A percentile compares a stretch with the other conserved stretches of the same genome.
Evolutionary conservation across 2,797 vertebrate genomes (phyloP).

Genomic region (Discoglossus pictus): DNA sequence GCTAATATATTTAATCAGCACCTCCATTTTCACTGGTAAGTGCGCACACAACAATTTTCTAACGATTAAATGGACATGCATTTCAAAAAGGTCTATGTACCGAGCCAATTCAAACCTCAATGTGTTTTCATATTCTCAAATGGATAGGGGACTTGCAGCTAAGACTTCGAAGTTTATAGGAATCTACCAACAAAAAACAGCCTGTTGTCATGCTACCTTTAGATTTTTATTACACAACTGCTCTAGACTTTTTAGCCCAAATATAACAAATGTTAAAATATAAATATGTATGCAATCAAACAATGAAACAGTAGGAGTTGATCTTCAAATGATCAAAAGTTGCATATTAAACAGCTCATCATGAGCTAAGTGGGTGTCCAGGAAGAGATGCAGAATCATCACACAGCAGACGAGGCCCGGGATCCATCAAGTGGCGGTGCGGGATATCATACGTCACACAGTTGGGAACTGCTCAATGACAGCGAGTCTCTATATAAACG

Average conservation of each 20-base stretch:
- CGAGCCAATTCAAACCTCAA: slow-evolving; percentile 7
- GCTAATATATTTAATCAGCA: slow-evolving; percentile 48
- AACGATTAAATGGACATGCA: slow-evolving; percentile 19
- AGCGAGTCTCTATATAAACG: too few species aligned
- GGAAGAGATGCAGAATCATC: too few species aligned
- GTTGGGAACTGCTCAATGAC: too few species aligned
- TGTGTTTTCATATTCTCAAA: slow-evolving; percentile 19
- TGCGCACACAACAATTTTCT: slow-evolving; percentile 42
- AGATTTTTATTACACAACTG: too few species aligned
- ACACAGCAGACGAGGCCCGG: too few species aligned
- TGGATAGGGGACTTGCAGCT: slow-evolving; percentile 13
- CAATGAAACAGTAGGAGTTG: neutral
- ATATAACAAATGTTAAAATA: slow-evolving; percentile 6
- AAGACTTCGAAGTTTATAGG: too few species aligned
- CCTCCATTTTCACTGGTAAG: slow-evolving; percentile 35
- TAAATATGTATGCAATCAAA: slow-evolving; percentile 13
- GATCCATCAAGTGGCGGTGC: too few species aligned
- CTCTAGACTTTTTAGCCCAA: slow-evolving; percentile 7
- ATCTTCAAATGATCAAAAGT: neutral
- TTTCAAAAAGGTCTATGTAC: slow-evolving; percentile 18
- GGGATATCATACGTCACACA: too few species aligned
- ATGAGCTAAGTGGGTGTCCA: too few species aligned
- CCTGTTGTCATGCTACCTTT: too few species aligned
- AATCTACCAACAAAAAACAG: too few species aligned
- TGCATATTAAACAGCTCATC: too few species aligned